Base-by-base conservation (phyloP, 2,888 invertebrate species). In the Lycia hirtaria region DNA sequence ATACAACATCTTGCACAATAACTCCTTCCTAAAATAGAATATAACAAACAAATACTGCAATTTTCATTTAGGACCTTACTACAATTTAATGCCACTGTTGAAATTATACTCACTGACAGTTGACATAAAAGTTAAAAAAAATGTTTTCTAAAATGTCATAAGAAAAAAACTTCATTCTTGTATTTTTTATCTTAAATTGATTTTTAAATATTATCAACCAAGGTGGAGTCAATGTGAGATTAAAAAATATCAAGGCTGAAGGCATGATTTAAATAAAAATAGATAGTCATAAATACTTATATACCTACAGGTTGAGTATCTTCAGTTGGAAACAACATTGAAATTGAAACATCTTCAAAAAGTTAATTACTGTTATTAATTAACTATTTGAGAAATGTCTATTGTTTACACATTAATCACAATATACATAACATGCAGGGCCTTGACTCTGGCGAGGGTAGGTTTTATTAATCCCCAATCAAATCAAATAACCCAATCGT, bases 121-220 rank as follows among this genome's bases (percentile, higher is more conserved):
- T 47, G 82, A 80, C 82, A 81, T 64, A 74, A 73, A 76, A 79
- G 67, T 72, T 71, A 65, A 38, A 67, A 71, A 71, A 71, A 67
- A 64, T 59, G 64, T 61, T 67, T 56, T 58, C 50, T 49, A 60
- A 58, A 45, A 45, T 62, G 62, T 57, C 48, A 32, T 56, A 55
- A 48, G 26, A 56, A 60, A 65, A 28, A 40, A 43, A 26, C 14
- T 40, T 51, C 33, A 20, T 45, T 45, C 22, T n/a, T 50, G 17
- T 15, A 6, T n/a, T 9, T 45, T 30, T n/a, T 50, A 24, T 15
- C 10, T n/a, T 9, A 20, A 17, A 17, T 10, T n/a, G n/a, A n/a
- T n/a, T n/a, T n/a, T 10, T 26, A 41, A 14, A 15, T 26, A 9
- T 7, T 22, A 24, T 40, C 6, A 14, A 24, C 12, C 24, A 40